Percentiles rank a stretch among this genome's conserved stretches.
Evolutionary conservation across 64 coral and sea anemone genomes (phyloP).

Genomic region (Stichodactyla helianthus): DNA sequence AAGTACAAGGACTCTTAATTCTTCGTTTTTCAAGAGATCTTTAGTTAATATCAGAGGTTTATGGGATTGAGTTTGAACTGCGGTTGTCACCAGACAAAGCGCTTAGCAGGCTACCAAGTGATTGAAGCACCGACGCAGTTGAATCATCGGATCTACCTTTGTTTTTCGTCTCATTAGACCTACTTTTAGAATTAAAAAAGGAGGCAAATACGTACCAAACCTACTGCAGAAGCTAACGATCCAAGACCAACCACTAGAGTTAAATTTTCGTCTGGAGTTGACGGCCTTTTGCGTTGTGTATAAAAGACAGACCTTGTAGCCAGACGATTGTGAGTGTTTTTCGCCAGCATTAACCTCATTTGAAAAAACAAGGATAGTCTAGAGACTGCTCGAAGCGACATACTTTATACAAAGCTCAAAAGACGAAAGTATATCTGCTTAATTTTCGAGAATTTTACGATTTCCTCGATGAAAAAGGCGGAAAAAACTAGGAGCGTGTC

Average conservation of each 20-base stretch:
- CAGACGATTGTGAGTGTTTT: neutral
- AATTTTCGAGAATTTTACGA: neutral
- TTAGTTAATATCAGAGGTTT: neutral
- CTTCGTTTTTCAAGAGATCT: neutral
- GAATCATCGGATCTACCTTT: neutral
- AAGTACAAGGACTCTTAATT: neutral
- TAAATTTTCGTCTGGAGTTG: constrained; percentile 30
- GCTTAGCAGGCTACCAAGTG: neutral
- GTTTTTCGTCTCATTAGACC: neutral
- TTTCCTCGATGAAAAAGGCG: neutral
- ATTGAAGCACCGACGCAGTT: neutral
- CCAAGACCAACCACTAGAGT: constrained; percentile 41
- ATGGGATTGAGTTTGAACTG: neutral
- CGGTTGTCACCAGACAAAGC: neutral
- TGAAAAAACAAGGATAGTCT: neutral
- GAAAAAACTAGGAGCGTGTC: neutral
- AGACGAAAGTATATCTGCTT: neutral
- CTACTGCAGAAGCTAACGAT: constrained; percentile 7
- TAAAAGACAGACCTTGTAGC: constrained; percentile 18
- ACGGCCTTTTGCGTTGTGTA: constrained; percentile 22
- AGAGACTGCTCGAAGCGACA: neutral
- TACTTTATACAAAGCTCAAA: neutral
- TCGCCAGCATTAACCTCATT: neutral
- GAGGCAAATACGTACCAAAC: neutral
- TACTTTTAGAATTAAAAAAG: neutral